A percentile compares a stretch with the other conserved stretches of the same genome.
Conservation (phyloP, 1,140 invertebrate genomes). For the Drosophila bocqueti region DNA sequence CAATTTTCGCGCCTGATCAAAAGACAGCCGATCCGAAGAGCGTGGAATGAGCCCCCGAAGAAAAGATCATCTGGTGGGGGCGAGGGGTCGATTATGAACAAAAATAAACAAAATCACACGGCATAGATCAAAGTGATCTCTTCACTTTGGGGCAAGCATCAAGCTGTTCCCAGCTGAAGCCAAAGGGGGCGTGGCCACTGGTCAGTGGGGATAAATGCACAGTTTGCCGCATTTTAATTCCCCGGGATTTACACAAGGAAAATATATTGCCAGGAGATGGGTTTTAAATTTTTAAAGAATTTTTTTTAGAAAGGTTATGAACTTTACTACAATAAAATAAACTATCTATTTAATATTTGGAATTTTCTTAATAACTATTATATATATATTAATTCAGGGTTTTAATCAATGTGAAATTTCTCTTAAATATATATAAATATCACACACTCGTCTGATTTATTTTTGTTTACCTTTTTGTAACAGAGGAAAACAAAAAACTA, state of each 20-base stretch:
- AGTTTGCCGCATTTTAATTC: slow-evolving; percentile 81
- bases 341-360: not conserved
- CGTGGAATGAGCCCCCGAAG: not conserved
- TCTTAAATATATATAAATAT: not conserved
- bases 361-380: not conserved
- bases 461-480: slow-evolving; percentile 62
- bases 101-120: slow-evolving; percentile 82
- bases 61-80: slow-evolving; percentile 37
- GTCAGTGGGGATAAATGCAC: slow-evolving; percentile 75
- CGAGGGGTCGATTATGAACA: slow-evolving; percentile 74
- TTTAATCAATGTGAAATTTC: no score
- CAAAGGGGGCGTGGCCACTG: slow-evolving; percentile 61
- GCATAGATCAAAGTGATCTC: slow-evolving; percentile 73
- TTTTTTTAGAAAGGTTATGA: no score
- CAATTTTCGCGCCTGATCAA: slow-evolving; percentile 81
- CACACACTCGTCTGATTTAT: not conserved
- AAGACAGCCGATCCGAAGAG: slow-evolving; percentile 57
- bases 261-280: not conserved
- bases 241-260: slow-evolving; percentile 21
- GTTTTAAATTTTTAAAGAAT: not conserved
- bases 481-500: slow-evolving; percentile 18
- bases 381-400: not conserved
- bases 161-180: slow-evolving; percentile 27
- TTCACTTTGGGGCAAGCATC: slow-evolving; percentile 52
- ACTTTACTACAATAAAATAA: no score